Evolutionary conservation across 2,113 vertebrate genomes (phyloP).

Genomic region (Oenanthe oenanthe): DNA sequence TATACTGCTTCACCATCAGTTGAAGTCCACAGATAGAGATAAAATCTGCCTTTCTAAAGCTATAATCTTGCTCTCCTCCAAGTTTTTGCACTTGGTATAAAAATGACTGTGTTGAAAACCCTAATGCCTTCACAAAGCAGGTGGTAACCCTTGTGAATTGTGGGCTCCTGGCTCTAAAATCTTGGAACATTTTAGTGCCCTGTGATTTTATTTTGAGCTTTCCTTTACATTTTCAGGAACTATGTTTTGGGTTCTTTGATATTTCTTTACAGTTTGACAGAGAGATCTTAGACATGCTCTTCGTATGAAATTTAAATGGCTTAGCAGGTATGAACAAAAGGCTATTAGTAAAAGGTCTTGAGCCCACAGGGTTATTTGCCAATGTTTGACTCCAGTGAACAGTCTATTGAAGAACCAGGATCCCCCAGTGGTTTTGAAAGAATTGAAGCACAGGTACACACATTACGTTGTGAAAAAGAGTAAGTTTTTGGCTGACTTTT

Average conservation of each 20-base stretch:
- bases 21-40: not conserved
- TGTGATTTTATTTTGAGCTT: not conserved
- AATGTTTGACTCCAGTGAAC: slow-evolving; percentile 8
- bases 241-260: not conserved
- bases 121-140: not conserved
- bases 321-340: slow-evolving; percentile 30
- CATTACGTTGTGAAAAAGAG: not conserved
- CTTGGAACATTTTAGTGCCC: not conserved
- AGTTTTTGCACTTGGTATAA: not conserved
- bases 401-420: not conserved
- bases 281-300: not conserved
- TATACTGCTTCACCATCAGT: not conserved
- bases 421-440: slow-evolving; percentile 28
- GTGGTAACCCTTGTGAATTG: not conserved
- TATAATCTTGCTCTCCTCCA: not conserved
- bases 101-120: not conserved
- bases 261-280: not conserved
- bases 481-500: slow-evolving; percentile 12
- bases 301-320: slow-evolving; percentile 12
- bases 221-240: not conserved
- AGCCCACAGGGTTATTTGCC: slow-evolving; percentile 26
- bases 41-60: not conserved
- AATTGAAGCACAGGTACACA: not conserved
- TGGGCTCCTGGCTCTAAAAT: not conserved
- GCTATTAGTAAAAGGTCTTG: not conserved